Percentiles rank a stretch among this genome's conserved stretches.
These are phyloP conservation scores for Caenorhabditis zanzibari DNA, from an alignment of 2,888 invertebrate species.

Conservation along the genomic window DNA sequence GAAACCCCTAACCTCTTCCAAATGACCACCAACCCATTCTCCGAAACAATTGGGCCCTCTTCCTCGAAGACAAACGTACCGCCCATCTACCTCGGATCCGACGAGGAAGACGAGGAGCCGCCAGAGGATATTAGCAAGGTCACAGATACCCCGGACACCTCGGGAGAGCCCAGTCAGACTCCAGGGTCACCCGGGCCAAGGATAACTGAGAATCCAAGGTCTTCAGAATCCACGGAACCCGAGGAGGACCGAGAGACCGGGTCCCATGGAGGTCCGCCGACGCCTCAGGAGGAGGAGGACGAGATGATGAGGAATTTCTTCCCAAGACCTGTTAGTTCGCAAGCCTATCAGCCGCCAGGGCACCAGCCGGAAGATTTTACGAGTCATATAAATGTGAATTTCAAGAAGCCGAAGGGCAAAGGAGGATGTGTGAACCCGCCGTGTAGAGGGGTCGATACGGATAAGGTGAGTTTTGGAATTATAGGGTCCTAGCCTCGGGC, in stretches of 20 bases:
- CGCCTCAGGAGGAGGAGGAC: constrained; percentile 56
- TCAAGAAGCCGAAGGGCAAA: constrained; percentile 63
- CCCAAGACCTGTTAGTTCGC: constrained; percentile 64
- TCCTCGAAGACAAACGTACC: constrained; percentile 35
- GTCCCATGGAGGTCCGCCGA: not conserved
- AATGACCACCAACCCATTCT: constrained; percentile 59
- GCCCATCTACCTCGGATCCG: constrained; percentile 58
- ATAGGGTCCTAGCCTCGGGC: too few species aligned
- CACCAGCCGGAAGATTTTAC: constrained; percentile 60
- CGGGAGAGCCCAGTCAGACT: constrained; percentile 19
- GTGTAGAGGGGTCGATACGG: constrained; percentile 61
- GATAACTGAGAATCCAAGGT: not conserved
- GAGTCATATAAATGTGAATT: constrained; percentile 68
- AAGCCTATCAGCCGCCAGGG: constrained; percentile 68
- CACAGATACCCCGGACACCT: constrained; percentile 6
- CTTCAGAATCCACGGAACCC: not conserved
- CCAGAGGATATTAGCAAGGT: constrained; percentile 44
- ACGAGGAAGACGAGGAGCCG: constrained; percentile 44
- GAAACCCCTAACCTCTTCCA: constrained; percentile 24
- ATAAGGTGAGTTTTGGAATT: constrained; percentile 40
- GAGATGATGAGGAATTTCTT: constrained; percentile 66
- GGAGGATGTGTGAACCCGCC: constrained; percentile 46
- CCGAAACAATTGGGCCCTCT: not conserved
- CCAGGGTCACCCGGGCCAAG: constrained; percentile 5
- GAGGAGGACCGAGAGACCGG: not conserved